phyloP scores from a whole-genome alignment of 2,888 invertebrate species.

The Tanytarsus gracilentus region DNA sequence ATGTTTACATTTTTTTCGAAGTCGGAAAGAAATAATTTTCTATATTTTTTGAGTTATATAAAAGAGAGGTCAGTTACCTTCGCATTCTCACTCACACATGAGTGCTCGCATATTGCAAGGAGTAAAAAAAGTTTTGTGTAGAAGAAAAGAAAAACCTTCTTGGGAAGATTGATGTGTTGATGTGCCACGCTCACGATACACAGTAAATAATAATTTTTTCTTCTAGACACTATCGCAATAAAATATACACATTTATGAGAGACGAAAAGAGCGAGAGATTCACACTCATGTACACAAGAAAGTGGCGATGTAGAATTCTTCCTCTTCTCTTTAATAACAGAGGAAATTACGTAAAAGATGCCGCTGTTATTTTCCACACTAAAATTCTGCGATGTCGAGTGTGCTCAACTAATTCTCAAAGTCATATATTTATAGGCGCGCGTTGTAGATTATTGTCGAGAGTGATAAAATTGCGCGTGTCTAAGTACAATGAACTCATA shows the following conservation, averaged over 20 bases:
- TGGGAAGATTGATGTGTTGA: conserved; percentile 15
- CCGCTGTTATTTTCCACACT: no score
- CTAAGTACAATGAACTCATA: no score
- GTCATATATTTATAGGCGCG: no score
- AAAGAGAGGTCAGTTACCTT: conserved; percentile 28
- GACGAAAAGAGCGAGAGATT: no score
- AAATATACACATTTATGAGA: not conserved
- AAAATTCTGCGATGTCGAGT: no score
- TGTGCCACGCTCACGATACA: not conserved
- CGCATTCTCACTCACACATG: conserved; percentile 3
- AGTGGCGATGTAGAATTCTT: no score
- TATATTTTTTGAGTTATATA: conserved; percentile 19
- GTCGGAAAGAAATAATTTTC: not conserved
- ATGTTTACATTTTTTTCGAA: conserved; percentile 18
- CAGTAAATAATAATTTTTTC: not conserved
- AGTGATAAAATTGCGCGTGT: no score
- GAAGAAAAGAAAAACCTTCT: not conserved
- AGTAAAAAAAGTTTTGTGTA: conserved; percentile 1
- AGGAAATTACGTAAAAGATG: no score
- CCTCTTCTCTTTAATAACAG: no score
- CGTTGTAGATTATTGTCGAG: no score
- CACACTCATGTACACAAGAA: no score
- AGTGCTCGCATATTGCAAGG: not conserved
- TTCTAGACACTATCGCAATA: not conserved
- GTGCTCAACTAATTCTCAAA: no score